Conservation (phyloP, 2,113 vertebrate species). For the Tragelaphus imberbis region DNA sequence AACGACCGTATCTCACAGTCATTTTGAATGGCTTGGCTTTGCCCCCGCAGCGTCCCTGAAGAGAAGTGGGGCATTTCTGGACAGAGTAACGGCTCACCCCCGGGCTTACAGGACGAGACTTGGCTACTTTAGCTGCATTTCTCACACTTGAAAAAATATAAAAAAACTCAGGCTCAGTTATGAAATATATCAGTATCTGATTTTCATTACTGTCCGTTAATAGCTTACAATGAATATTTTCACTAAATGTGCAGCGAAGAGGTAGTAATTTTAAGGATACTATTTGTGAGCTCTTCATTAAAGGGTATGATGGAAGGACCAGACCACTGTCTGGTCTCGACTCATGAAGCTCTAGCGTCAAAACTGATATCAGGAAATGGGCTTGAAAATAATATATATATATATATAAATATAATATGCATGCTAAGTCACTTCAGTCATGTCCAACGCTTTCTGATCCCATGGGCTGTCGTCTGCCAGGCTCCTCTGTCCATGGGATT, state of each 20-base stretch:
- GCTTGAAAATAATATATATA: neutral
- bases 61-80: neutral
- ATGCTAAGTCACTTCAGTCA: neutral
- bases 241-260: neutral
- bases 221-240: neutral
- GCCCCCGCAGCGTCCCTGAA: neutral
- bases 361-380: too few species aligned
- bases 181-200: neutral
- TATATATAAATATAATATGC: neutral
- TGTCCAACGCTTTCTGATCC: neutral
- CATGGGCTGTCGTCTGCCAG: neutral
- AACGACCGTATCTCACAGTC: neutral
- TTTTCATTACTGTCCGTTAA: neutral
- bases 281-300: neutral
- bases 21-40: neutral
- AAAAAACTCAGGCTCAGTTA: neutral
- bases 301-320: neutral
- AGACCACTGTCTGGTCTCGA: neutral
- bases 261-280: neutral
- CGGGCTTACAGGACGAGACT: neutral
- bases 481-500: neutral
- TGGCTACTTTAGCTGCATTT: neutral
- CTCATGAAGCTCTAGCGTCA: accelerated
- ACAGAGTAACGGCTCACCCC: accelerated
- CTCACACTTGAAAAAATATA: neutral